Base-by-base conservation (phyloP, 1,140 invertebrate species). In the Lepidotrigona ventralis region DNA sequence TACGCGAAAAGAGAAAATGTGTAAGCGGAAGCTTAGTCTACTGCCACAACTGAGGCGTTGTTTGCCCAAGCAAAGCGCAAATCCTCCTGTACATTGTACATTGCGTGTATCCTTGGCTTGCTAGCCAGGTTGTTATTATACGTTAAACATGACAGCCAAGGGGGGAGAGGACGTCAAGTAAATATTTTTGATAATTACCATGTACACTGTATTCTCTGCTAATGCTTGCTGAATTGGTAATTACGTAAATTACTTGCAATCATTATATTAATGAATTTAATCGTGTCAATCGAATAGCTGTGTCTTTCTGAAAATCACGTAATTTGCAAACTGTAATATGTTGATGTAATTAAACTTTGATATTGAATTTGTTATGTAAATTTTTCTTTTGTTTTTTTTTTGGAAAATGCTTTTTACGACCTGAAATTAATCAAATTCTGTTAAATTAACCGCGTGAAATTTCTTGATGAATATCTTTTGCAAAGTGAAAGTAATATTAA, bases 11-110 rank as follows among this genome's bases (percentile, higher is more conserved):
- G 72, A 58, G 29, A 58, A 74, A 74, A 58, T 74, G 39, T 58
- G 72, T 33, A 74, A 74, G 72, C 54, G 58, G 72, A 74, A 56
- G 72, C 53, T 58, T 74, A 58, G 54, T 74, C 72, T 23, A 73
- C 71, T 51, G 53, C 53, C 19, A 73, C 26, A 26, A 73, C 53
- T 51, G n/a, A 54, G 29, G 6, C 71, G 14, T 6, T 58, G 72
- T 74, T 58, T 58, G 21, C 54, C 26, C 29, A 58, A 74, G 15
- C 72, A 58, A 33, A 17, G 23, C 53, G 8, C 29, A 74, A 74
- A 74, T 39, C 26, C 72, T 33, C 5, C 26, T 21, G 53, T 56
- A 33, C 26, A 73, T 33, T 60, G 58, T 56, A 51, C 23, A 15
- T 56, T 56, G 29, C 26, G 29, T 9, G 39, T 26, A 15, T 29